phyloP scores from a whole-genome alignment of 2,113 vertebrate genomes.

The Mus pahari region DNA sequence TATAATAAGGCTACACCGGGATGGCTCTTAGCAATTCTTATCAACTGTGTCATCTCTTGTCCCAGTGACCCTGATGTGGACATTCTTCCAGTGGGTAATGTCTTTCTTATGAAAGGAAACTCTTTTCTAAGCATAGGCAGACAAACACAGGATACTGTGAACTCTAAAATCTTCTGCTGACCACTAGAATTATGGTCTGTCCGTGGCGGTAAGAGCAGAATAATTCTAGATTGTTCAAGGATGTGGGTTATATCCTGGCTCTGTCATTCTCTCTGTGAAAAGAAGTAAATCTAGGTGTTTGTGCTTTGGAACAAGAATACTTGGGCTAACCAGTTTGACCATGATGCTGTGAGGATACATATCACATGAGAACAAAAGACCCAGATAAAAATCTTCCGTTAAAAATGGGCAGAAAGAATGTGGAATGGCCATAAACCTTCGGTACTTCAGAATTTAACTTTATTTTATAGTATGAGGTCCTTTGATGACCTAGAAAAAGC shows the following conservation, averaged over 20 bases:
- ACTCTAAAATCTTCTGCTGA: not conserved
- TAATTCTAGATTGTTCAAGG: not conserved
- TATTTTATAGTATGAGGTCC: not conserved
- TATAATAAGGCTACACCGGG: fast-evolving
- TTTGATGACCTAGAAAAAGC: not conserved
- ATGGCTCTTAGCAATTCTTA: not conserved
- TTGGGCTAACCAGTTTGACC: slow-evolving; percentile 52
- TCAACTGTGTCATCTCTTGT: not conserved
- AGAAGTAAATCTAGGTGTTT: slow-evolving; percentile 9
- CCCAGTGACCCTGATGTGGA: not conserved
- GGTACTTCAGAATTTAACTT: slow-evolving; percentile 2
- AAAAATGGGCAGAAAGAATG: slow-evolving; percentile 57
- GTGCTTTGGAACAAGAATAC: slow-evolving; percentile 18
- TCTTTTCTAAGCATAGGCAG: not conserved
- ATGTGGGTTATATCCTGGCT: not conserved
- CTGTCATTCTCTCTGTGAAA: not conserved
- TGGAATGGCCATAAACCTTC: not conserved
- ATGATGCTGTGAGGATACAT: slow-evolving; percentile 20
- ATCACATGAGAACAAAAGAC: slow-evolving; percentile 57
- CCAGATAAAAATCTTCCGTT: slow-evolving; percentile 56
- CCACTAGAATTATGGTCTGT: not conserved
- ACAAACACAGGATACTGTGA: not conserved
- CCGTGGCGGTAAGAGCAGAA: not conserved
- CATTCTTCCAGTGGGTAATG: not conserved
- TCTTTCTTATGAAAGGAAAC: not conserved